These are phyloP conservation scores for Ophioninae sp. DNA, from an alignment of 2,888 invertebrate species.

Conservation along the genomic window DNA sequence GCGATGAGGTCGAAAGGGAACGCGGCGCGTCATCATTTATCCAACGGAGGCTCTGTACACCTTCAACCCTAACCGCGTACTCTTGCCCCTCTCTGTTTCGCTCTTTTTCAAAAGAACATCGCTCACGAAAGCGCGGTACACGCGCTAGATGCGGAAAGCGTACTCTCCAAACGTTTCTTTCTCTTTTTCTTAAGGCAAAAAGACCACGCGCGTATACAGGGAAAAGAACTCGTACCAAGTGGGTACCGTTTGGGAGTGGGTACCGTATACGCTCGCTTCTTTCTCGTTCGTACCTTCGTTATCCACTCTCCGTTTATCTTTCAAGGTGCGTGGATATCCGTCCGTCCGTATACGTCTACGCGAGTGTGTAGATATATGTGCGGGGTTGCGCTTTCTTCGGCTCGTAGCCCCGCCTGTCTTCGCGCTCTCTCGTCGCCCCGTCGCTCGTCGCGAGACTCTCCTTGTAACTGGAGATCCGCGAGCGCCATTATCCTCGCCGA, in stretches of 20 bases:
- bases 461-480: conserved; percentile 76
- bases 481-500: conserved; percentile 71
- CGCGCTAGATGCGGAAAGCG: conserved; percentile 30
- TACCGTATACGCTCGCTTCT: conserved; percentile 70
- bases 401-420: conserved; percentile 45
- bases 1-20: conserved; percentile 44
- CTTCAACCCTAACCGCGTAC: neutral
- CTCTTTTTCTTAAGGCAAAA: conserved; percentile 36
- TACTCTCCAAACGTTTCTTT: conserved; percentile 30
- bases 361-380: conserved; percentile 47
- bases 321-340: conserved; percentile 61
- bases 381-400: conserved; percentile 56
- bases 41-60: conserved; percentile 68
- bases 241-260: conserved; percentile 63
- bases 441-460: conserved; percentile 60
- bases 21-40: conserved; percentile 25
- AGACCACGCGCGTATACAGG: conserved; percentile 27
- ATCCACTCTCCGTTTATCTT: conserved; percentile 78
- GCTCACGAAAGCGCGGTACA: conserved; percentile 72
- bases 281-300: conserved; percentile 79
- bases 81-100: conserved; percentile 3
- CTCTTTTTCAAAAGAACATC: conserved; percentile 72
- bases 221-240: conserved; percentile 25
- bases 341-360: neutral
- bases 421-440: conserved; percentile 50